These are phyloP conservation scores for Beris morrisii DNA, from an alignment of 2,888 invertebrate species.

Conservation along the genomic window DNA sequence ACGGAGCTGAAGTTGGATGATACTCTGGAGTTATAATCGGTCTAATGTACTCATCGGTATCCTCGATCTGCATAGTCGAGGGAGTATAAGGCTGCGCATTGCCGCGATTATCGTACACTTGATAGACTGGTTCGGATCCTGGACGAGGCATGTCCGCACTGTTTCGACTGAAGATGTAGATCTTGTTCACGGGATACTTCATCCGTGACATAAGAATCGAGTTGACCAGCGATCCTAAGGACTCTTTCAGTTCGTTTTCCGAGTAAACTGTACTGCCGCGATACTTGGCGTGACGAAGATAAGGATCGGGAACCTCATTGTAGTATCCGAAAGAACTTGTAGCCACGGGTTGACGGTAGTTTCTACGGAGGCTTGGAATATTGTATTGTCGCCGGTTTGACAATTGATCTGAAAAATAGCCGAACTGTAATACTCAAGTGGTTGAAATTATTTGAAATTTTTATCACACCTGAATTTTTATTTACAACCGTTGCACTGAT, in stretches of 20 bases:
- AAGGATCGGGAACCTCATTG: not conserved
- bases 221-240: slow-evolving; percentile 19
- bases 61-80: slow-evolving; percentile 1
- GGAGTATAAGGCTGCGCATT: not conserved
- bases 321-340: not conserved
- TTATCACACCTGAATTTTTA: slow-evolving; percentile 12
- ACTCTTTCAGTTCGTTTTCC: slow-evolving; percentile 9
- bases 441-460: not conserved
- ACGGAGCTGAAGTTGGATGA: not conserved
- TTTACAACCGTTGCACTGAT: slow-evolving; percentile 15
- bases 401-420: slow-evolving; percentile 5
- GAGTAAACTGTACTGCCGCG: slow-evolving; percentile 16
- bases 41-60: slow-evolving; percentile 1
- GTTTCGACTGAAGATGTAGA: slow-evolving; percentile 17
- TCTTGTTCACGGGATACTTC: slow-evolving; percentile 20
- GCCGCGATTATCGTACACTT: slow-evolving; percentile 16
- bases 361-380: not conserved
- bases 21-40: not conserved
- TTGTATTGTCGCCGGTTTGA: not conserved
- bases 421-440: not conserved
- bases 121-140: slow-evolving; percentile 16
- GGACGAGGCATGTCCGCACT: not conserved
- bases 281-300: not conserved
- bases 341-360: not conserved
- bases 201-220: slow-evolving; percentile 13